Evolutionary conservation across 1,140 invertebrate genomes (phyloP).

Genomic region (Metopolophium dirhodum): DNA sequence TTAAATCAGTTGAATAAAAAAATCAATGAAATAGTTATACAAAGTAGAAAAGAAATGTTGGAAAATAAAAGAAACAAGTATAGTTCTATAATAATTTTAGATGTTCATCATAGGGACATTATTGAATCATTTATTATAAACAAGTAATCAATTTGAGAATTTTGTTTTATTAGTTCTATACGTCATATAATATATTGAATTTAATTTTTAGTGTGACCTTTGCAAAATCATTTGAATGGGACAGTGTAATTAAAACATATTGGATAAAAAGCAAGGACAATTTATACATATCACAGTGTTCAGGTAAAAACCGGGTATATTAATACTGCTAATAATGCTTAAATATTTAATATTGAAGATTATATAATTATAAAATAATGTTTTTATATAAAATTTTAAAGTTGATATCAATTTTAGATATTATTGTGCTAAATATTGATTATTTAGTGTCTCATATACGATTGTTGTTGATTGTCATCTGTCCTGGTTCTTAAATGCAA

Average conservation of each 20-base stretch:
- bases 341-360: background rate
- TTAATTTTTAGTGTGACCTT: constrained; percentile 69
- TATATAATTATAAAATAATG: background rate
- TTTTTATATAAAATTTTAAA: background rate
- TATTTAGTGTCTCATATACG: too few relatives aligned
- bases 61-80: constrained; percentile 84
- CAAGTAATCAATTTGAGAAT: constrained; percentile 63
- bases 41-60: constrained; percentile 70
- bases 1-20: constrained; percentile 79
- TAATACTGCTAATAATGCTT: background rate
- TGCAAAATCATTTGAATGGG: constrained; percentile 87
- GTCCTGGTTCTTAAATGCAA: background rate
- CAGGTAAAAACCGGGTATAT: constrained; percentile 61
- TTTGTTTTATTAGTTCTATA: background rate
- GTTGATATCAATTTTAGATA: background rate
- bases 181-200: background rate
- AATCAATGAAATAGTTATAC: constrained; percentile 77
- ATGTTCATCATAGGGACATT: constrained; percentile 88
- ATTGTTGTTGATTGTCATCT: background rate
- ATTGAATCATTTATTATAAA: constrained; percentile 85
- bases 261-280: constrained; percentile 85
- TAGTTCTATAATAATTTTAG: constrained; percentile 84
- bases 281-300: constrained; percentile 82
- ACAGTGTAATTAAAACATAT: constrained; percentile 89
- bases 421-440: too few relatives aligned